Evolutionary conservation across 2,888 invertebrate genomes (phyloP).

Genomic region (Lepeophtheirus nordmannii): DNA sequence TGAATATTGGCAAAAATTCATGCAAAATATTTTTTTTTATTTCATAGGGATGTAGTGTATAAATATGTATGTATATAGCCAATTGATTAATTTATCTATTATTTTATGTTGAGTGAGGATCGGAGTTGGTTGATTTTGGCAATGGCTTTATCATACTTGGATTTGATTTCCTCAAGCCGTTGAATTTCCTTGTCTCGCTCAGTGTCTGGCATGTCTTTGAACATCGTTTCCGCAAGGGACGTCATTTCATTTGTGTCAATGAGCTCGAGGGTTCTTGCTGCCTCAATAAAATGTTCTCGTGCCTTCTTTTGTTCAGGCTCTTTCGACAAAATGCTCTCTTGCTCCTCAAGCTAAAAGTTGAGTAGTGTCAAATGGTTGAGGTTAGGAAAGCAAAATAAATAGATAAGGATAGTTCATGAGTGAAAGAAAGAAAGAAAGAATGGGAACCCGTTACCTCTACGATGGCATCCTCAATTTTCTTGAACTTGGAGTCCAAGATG

Average conservation of each 20-base stretch:
- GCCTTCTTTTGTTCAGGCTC: constrained; percentile 18
- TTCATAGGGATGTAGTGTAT: not conserved
- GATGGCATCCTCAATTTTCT: constrained; percentile 21
- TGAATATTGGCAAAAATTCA: not conserved
- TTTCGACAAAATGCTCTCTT: not conserved
- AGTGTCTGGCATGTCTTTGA: constrained; percentile 17
- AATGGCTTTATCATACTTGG: constrained; percentile 6
- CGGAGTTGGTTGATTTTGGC: constrained; percentile 7
- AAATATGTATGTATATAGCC: too few species aligned
- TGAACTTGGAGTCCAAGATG: constrained; percentile 21
- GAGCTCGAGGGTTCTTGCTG: constrained; percentile 16
- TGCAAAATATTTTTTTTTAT: constrained; percentile 1
- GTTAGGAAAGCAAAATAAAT: too few species aligned
- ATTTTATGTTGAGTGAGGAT: not conserved
- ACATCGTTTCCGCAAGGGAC: constrained; percentile 21
- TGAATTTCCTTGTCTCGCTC: constrained; percentile 2
- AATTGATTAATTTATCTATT: too few species aligned
- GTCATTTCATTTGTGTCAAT: constrained; percentile 13
- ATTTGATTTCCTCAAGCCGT: not conserved
- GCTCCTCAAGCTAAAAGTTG: constrained; percentile 14
- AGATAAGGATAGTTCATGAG: too few species aligned
- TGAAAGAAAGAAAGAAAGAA: too few species aligned
- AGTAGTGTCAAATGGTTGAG: not conserved
- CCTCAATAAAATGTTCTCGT: constrained; percentile 8
- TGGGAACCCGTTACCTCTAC: constrained; percentile 13